A percentile compares a stretch with the other conserved stretches of the same genome.
Conservation (phyloP, 1,140 invertebrate species). For the Phymorhynchus buccinoides region DNA sequence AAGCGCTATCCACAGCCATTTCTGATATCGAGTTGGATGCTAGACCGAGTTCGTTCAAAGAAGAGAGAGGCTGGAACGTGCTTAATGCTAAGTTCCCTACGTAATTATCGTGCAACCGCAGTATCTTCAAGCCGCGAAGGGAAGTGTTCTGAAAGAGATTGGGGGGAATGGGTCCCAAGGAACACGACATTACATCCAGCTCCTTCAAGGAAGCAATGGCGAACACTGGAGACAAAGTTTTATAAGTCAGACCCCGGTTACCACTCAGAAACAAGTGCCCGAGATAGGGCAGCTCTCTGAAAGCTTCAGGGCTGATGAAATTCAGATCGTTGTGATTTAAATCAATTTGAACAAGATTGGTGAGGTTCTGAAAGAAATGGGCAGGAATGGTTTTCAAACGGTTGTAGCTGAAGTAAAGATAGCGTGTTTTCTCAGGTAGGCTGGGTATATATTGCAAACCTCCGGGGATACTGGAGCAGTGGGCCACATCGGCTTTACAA, state of each 20-base stretch:
- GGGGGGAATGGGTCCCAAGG: neutral
- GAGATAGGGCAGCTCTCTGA: neutral
- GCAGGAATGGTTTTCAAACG: neutral
- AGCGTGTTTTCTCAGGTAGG: neutral
- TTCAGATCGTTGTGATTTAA: neutral
- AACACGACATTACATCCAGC: neutral
- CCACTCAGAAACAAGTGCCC: neutral
- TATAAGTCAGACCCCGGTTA: neutral
- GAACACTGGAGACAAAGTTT: slow-evolving; percentile 2
- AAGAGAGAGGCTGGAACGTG: neutral
- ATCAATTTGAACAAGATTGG: neutral
- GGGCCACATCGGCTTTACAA: neutral
- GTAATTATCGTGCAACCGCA: neutral
- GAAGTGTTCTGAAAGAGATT: neutral
- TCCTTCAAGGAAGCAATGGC: neutral
- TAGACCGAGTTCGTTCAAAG: neutral
- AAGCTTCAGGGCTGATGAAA: slow-evolving; percentile 3
- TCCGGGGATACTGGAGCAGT: slow-evolving; percentile 1
- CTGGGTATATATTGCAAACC: neutral
- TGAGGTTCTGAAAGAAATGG: slow-evolving; percentile 15
- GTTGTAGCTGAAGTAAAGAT: slow-evolving; percentile 9
- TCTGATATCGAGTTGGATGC: neutral
- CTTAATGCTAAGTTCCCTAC: neutral
- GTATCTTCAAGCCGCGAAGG: neutral
- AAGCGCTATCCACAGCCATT: neutral